Evolutionary conservation across 2,888 invertebrate species (phyloP).

Genomic region (Flexamia atlantica): DNA sequence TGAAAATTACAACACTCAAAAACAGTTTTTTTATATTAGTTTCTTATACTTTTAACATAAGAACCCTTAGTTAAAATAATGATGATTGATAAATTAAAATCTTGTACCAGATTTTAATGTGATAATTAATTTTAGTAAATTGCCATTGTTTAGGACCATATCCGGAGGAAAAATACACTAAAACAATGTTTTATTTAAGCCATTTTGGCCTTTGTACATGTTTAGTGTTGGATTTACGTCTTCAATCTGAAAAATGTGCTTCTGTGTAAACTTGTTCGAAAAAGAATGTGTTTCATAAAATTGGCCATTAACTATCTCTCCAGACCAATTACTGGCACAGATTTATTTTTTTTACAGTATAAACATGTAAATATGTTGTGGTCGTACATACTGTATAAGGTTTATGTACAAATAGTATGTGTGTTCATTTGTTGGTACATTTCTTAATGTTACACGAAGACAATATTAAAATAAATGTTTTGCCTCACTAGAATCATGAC

Average conservation of each 20-base stretch:
- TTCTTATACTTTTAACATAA: no score
- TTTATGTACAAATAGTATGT: conserved; percentile 4
- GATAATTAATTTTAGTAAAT: no score
- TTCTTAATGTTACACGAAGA: conserved; percentile 25
- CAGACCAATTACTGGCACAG: not conserved
- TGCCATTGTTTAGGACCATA: not conserved
- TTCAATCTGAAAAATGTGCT: not conserved
- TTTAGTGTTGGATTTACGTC: not conserved
- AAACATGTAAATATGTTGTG: not conserved
- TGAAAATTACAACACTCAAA: no score
- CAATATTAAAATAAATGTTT: conserved; percentile 52
- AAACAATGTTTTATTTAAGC: not conserved
- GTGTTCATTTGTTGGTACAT: conserved; percentile 31
- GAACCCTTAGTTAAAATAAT: no score
- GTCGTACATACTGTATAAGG: not conserved
- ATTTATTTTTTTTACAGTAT: conserved; percentile 2
- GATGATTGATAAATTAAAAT: no score
- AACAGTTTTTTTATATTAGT: no score
- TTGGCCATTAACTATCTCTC: not conserved
- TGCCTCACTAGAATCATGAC: conserved; percentile 25
- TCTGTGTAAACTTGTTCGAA: not conserved
- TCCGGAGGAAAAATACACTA: no score
- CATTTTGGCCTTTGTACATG: conserved; percentile 6
- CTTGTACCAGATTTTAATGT: no score
- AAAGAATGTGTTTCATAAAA: not conserved